Conservation (phyloP, 2,797 vertebrate genomes). For the Gephyroberyx darwinii region DNA sequence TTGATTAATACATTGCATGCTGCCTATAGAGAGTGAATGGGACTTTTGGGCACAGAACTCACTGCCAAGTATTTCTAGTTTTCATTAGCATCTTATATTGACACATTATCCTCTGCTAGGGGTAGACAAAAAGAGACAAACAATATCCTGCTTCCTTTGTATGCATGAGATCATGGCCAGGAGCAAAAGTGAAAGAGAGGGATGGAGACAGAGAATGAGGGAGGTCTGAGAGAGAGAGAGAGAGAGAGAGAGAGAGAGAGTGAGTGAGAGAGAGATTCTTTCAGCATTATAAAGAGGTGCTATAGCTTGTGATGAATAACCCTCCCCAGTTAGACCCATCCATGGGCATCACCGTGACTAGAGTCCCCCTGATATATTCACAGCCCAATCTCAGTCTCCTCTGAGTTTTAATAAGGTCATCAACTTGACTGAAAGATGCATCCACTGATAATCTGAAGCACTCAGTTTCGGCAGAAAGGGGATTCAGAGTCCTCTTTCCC, state of each 20-base stretch:
- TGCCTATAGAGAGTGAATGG: conserved; percentile 55
- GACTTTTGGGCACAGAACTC: conserved; percentile 58
- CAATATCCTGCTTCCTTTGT: conserved; percentile 68
- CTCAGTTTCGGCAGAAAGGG: conserved; percentile 57
- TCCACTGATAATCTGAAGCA: conserved; percentile 72
- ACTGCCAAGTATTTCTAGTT: conserved; percentile 71
- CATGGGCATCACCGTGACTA: conserved; percentile 71
- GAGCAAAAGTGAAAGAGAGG: conserved; percentile 58
- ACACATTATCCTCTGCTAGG: conserved; percentile 64
- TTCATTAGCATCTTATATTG: conserved; percentile 77
- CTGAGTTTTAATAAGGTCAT: conserved; percentile 83
- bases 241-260: conserved; percentile 37
- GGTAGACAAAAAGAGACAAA: conserved; percentile 67
- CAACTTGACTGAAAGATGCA: conserved; percentile 80
- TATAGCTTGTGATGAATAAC: conserved; percentile 73
- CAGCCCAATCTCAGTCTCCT: conserved; percentile 76
- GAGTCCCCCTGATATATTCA: conserved; percentile 77
- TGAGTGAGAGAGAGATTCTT: conserved; percentile 50
- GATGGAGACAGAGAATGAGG: conserved; percentile 43
- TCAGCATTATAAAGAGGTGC: conserved; percentile 74
- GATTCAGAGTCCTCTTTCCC: conserved; percentile 53
- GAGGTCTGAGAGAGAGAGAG: conserved; percentile 38
- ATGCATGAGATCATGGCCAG: conserved; percentile 73
- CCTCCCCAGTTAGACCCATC: conserved; percentile 65
- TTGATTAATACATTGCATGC: conserved; percentile 60